Evolutionary conservation across 2,113 vertebrate species (phyloP).

Genomic region (Sialia sialis): DNA sequence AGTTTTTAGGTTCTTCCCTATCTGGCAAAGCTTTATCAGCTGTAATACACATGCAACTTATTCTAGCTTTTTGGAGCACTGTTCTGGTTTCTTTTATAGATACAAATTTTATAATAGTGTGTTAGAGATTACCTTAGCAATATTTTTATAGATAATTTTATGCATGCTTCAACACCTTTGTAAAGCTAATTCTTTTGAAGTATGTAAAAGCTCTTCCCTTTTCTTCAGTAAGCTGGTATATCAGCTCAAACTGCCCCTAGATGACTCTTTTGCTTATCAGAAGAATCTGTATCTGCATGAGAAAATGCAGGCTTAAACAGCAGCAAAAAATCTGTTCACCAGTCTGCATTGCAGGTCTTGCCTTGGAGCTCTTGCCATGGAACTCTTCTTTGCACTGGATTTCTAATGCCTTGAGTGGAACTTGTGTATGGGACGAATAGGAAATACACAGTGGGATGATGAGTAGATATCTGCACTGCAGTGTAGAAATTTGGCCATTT

Average conservation of each 20-base stretch:
- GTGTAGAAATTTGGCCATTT: not conserved
- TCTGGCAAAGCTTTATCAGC: not conserved
- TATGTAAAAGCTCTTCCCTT: not conserved
- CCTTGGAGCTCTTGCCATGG: not conserved
- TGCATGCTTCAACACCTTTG: not conserved
- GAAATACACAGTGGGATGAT: not conserved
- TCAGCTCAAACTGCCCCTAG: not conserved
- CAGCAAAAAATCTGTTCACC: not conserved
- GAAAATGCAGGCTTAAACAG: not conserved
- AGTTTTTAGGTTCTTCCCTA: not conserved
- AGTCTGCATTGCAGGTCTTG: not conserved
- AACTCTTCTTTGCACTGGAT: not conserved
- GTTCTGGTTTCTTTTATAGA: not conserved
- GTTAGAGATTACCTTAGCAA: not conserved
- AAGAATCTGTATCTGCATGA: not conserved
- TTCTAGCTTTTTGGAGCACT: not conserved
- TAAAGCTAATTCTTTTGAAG: not conserved
- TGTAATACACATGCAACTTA: not conserved
- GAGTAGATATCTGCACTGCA: not conserved
- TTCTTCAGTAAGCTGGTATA: not conserved
- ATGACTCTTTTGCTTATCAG: not conserved
- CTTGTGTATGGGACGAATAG: not conserved
- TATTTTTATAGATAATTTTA: conserved; percentile 23
- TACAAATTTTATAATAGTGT: not conserved
- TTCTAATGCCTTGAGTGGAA: not conserved